These are phyloP conservation scores for Pomacea maculata DNA, from an alignment of 1,140 invertebrate genomes.

Conservation along the genomic window DNA sequence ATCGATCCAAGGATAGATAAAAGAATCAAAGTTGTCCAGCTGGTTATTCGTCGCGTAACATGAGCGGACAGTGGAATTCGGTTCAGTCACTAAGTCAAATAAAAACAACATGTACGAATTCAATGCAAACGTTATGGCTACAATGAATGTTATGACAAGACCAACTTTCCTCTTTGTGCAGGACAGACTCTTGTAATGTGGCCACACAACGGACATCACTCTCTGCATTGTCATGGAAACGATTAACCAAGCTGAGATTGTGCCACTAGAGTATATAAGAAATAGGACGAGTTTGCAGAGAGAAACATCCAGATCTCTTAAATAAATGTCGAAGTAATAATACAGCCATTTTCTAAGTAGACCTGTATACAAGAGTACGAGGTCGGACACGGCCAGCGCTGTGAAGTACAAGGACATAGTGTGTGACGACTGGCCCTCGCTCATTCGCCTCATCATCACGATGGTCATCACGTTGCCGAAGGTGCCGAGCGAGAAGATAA, in stretches of 20 bases:
- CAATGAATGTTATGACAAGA: too few relatives aligned
- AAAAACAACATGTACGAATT: too few relatives aligned
- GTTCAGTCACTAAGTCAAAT: too few relatives aligned
- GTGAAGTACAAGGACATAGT: slow-evolving; percentile 1
- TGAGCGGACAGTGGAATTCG: too few relatives aligned
- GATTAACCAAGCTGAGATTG: slow-evolving; percentile 31
- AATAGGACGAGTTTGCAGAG: slow-evolving; percentile 29
- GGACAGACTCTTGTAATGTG: slow-evolving; percentile 20
- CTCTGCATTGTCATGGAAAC: slow-evolving; percentile 34
- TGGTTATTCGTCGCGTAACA: too few relatives aligned
- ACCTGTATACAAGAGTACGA: slow-evolving; percentile 26
- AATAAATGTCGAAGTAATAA: slow-evolving; percentile 25
- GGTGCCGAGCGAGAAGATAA: slow-evolving; percentile 35
- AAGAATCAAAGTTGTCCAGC: too few relatives aligned
- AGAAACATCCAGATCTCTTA: slow-evolving; percentile 3
- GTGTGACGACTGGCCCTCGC: slow-evolving; percentile 2
- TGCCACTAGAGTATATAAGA: slow-evolving; percentile 17
- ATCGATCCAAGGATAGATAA: too few relatives aligned
- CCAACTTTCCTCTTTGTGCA: too few relatives aligned
- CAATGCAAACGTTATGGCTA: too few relatives aligned
- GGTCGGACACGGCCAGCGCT: slow-evolving; percentile 26
- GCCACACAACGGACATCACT: slow-evolving; percentile 32
- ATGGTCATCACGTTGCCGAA: slow-evolving; percentile 37
- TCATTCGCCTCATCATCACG: slow-evolving; percentile 22
- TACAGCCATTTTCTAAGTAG: slow-evolving; percentile 33